A percentile compares a stretch with the other conserved stretches of the same genome.
Evolutionary conservation across 2,888 invertebrate genomes (phyloP).

Genomic region (Crepidodera aurea): DNA sequence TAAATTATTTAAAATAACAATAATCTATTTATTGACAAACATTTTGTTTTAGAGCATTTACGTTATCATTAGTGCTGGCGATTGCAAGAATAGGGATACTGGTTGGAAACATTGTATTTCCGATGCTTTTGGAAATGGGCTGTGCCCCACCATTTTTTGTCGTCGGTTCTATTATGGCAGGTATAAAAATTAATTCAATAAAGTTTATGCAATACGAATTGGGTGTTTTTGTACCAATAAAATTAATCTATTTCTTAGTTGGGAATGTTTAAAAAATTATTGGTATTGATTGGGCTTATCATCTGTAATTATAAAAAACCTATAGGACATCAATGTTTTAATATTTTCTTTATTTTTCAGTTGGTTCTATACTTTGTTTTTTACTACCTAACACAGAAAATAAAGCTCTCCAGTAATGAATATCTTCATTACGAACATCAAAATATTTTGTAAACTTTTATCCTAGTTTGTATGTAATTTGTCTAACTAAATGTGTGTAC

Average conservation of each 20-base stretch:
- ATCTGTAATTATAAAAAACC: neutral
- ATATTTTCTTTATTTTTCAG: neutral
- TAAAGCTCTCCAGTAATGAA: neutral
- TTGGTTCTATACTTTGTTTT: neutral
- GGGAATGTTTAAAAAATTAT: neutral
- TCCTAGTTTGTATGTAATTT: too few species aligned
- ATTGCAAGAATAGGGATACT: slow-evolving; percentile 75
- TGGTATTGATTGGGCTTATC: neutral
- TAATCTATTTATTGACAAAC: neutral
- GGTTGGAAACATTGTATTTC: slow-evolving; percentile 74
- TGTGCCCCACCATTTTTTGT: slow-evolving; percentile 76
- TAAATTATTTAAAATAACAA: too few species aligned
- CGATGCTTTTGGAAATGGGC: slow-evolving; percentile 71
- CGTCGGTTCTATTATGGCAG: slow-evolving; percentile 58
- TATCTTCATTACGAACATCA: neutral
- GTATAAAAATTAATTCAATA: slow-evolving; percentile 30
- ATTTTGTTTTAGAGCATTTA: slow-evolving; percentile 69
- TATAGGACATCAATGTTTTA: neutral
- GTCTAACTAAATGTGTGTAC: too few species aligned
- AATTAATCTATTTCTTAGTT: neutral
- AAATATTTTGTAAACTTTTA: too few species aligned
- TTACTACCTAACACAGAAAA: neutral
- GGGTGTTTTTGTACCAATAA: neutral
- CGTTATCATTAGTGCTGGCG: slow-evolving; percentile 75
- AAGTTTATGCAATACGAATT: neutral